phyloP scores from a whole-genome alignment of 2,113 vertebrate genomes.

The Thalassoma bifasciatum region DNA sequence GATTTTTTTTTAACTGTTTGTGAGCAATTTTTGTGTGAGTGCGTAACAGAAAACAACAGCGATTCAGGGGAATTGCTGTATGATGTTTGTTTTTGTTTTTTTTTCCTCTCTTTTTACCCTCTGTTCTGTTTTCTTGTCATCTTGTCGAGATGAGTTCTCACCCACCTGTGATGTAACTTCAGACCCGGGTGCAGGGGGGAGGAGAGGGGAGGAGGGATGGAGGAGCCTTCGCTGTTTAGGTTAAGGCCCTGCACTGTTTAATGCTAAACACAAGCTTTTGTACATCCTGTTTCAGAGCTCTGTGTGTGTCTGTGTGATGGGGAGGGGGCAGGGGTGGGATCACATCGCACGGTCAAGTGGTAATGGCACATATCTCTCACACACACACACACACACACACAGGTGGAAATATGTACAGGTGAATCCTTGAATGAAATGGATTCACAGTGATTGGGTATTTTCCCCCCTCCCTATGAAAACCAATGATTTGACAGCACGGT shows the following conservation, averaged over 20 bases:
- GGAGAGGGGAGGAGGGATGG: neutral
- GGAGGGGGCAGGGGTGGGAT: conserved; percentile 12
- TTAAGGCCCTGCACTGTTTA: conserved; percentile 73
- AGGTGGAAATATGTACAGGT: conserved; percentile 54
- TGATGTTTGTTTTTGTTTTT: conserved; percentile 48
- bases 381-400: conserved; percentile 53
- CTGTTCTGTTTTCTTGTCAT: conserved; percentile 53
- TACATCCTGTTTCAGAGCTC: conserved; percentile 72
- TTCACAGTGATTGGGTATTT: conserved; percentile 45
- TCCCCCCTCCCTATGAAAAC: conserved; percentile 55
- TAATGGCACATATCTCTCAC: conserved; percentile 54
- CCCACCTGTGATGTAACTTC: conserved; percentile 48
- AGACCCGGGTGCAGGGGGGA: conserved; percentile 35
- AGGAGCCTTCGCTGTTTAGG: conserved; percentile 64
- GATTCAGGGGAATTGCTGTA: conserved; percentile 52
- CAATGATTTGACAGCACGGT: conserved; percentile 67
- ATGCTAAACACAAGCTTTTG: conserved; percentile 79
- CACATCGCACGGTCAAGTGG: conserved; percentile 41
- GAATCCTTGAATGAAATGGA: conserved; percentile 42
- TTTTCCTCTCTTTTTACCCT: conserved; percentile 30
- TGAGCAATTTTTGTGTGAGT: conserved; percentile 29
- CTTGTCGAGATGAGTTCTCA: conserved; percentile 44
- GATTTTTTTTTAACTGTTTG: conserved; percentile 66
- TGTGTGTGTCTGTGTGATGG: conserved; percentile 55
- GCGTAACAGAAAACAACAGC: conserved; percentile 5